phyloP scores from a whole-genome alignment of 2,888 invertebrate species.

The Chrysolina oricalcia region DNA sequence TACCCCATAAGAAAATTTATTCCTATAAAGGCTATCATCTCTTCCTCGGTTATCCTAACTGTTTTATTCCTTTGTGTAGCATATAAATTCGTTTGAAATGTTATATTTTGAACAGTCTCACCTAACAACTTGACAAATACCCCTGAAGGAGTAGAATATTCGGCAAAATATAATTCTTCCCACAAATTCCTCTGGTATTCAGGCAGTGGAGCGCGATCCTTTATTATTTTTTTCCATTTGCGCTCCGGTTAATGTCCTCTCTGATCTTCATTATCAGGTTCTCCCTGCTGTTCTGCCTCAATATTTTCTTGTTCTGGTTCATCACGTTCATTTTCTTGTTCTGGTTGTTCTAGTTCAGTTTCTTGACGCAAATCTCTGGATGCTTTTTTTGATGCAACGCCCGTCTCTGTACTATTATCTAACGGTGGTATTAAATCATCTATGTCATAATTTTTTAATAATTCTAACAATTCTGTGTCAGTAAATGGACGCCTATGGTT shows the following conservation, averaged over 20 bases:
- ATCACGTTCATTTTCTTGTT: neutral
- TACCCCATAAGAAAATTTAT: slow-evolving; percentile 20
- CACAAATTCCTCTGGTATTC: neutral
- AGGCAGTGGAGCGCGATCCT: neutral
- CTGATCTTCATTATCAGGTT: neutral
- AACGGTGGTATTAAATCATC: slow-evolving; percentile 14
- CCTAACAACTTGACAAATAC: slow-evolving; percentile 13
- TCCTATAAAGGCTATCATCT: slow-evolving; percentile 6
- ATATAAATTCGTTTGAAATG: slow-evolving; percentile 23
- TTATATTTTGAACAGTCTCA: neutral
- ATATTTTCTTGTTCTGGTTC: slow-evolving; percentile 1
- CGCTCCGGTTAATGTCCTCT: slow-evolving; percentile 10
- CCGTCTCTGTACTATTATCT: slow-evolving; percentile 14
- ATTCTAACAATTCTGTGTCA: slow-evolving; percentile 10
- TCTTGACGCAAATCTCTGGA: neutral
- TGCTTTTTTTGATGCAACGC: neutral
- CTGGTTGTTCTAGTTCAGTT: neutral
- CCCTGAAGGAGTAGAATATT: neutral
- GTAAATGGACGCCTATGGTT: neutral
- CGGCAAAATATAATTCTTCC: slow-evolving; percentile 3
- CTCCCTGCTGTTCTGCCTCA: neutral
- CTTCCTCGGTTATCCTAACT: slow-evolving; percentile 7
- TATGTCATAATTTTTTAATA: slow-evolving; percentile 14
- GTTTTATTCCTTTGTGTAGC: slow-evolving; percentile 11
- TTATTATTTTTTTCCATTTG: neutral